These are phyloP conservation scores for Parazoanthus swiftii DNA, from an alignment of 92 coral and sea anemone genomes.

Conservation along the genomic window DNA sequence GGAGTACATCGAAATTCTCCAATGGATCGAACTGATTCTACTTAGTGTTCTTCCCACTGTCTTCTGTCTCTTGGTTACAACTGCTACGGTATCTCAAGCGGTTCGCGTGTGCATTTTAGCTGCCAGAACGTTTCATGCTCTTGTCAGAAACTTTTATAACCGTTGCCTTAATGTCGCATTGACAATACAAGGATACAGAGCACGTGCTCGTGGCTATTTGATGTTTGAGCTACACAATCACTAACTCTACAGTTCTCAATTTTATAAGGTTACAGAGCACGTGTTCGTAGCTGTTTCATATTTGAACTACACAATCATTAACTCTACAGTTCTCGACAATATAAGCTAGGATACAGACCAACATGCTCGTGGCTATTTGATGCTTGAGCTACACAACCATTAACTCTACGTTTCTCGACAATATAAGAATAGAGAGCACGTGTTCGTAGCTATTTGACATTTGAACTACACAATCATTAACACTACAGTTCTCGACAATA, in stretches of 20 bases:
- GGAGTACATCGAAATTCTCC: background rate
- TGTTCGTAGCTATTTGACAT: too few species aligned
- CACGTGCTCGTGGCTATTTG: background rate
- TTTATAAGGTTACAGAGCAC: too few species aligned
- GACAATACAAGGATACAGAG: background rate
- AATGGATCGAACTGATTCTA: constrained; percentile 43
- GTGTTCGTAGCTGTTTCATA: too few species aligned
- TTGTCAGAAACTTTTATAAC: background rate
- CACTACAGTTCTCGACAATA: too few species aligned
- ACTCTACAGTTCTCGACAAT: too few species aligned
- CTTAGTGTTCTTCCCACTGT: constrained; percentile 42
- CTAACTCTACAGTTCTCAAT: too few species aligned
- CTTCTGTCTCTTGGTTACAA: background rate
- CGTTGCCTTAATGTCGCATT: background rate
- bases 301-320: too few species aligned
- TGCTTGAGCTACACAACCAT: background rate
- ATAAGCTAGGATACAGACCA: background rate
- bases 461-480: too few species aligned
- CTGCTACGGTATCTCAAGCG: constrained; percentile 44
- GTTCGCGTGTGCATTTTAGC: constrained; percentile 5
- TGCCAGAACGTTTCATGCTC: background rate
- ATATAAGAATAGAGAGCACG: too few species aligned
- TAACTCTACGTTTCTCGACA: too few species aligned
- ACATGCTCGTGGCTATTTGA: background rate
- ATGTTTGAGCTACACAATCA: background rate